Base-by-base conservation (phyloP, 2,113 vertebrate species). In the Mobula hypostoma region DNA sequence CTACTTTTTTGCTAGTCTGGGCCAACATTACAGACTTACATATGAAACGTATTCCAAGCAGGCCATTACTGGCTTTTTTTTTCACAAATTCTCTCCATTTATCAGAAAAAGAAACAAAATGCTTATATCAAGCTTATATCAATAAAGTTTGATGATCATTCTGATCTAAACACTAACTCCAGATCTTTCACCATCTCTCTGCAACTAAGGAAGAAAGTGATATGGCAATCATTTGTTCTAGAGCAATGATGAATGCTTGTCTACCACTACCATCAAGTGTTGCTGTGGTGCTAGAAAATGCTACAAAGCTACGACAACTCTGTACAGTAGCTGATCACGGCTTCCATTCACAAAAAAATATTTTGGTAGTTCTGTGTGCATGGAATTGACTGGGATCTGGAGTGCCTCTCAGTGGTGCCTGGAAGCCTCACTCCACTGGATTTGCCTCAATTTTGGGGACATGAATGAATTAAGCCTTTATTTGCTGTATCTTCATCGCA, bases 1-100 rank as follows among this genome's bases (percentile, higher is more conserved):
- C 91, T 93, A 93, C 91, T 74, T 74, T 93, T 90, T 90, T 90
- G 85, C 85, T 90, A 90, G 61, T 90, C 85, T 90, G 85, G 85
- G 85, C 85, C 85, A 66, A 90, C 7, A 14, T 90, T 90, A 90
- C 85, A 90, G 61, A 90, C 85, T 90, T 66, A 90, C 61, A 90
- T 68, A 90, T 68, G 85, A 90, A 66, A 90, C 66, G 85, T 90
- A 63, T 66, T 90, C n/a, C 61, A 90, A 90, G 85, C 85, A 90
- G 61, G 82, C 82, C 82, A 85, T 29, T 58, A 58, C 82, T 85
- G 82, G 85, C 85, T 63, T 63, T 58, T 21, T 90, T 21, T 90
- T 90, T 90, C 85, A 90, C n/a, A 14, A 90, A 66, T 66, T 66
- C 82, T 85, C 82, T 58, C 48, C 82, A 85, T 63, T n/a, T 88